Evolutionary conservation across 2,797 vertebrate genomes (phyloP).

Genomic region (Myripristis murdjan): DNA sequence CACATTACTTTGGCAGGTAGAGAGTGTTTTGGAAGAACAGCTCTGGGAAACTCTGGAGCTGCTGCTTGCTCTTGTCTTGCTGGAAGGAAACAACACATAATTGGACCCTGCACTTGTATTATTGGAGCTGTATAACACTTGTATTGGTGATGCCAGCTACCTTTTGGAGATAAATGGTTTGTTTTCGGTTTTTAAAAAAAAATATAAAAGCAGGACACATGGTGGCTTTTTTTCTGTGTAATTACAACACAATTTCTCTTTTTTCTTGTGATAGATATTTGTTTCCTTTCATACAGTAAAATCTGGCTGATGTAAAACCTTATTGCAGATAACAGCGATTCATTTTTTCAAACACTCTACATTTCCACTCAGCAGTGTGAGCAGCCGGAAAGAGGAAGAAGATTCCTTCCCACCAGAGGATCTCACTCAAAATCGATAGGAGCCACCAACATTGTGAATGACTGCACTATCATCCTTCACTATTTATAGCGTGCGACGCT

Average conservation of each 20-base stretch:
- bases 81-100: constrained; percentile 73
- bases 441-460: constrained; percentile 79
- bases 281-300: too few species aligned
- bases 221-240: constrained; percentile 28
- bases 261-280: too few species aligned
- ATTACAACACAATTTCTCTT: too few species aligned
- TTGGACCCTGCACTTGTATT: constrained; percentile 65
- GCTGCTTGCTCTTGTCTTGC: constrained; percentile 56
- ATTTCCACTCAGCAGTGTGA: constrained; percentile 39
- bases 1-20: constrained; percentile 70
- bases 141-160: constrained; percentile 57
- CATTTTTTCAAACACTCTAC: neutral
- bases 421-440: constrained; percentile 83
- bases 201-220: constrained; percentile 46
- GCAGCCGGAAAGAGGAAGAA: constrained; percentile 58
- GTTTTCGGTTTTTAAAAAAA: constrained; percentile 48
- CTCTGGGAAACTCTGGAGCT: constrained; percentile 51
- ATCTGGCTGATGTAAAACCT: constrained; percentile 8
- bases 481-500: constrained; percentile 87
- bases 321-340: neutral
- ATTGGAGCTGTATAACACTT: constrained; percentile 60
- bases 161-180: constrained; percentile 63
- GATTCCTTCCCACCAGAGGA: constrained; percentile 64
- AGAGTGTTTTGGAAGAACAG: constrained; percentile 55
- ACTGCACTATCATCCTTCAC: constrained; percentile 84